These are phyloP conservation scores for Scatophagus argus DNA, from an alignment of 2,113 vertebrate genomes.

Conservation along the genomic window DNA sequence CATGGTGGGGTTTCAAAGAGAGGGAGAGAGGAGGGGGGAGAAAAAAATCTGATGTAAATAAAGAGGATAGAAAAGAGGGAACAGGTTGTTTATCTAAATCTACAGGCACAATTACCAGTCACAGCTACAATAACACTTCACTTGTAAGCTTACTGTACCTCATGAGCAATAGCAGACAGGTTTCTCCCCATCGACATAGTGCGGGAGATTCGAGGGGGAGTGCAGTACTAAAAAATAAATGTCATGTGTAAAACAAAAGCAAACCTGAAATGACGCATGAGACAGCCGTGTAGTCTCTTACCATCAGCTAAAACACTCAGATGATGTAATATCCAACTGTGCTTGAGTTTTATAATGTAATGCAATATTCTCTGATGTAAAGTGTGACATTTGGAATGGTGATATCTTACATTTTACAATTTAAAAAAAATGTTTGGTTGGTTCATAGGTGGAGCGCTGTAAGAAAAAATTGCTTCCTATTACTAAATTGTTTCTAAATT, in stretches of 20 bases:
- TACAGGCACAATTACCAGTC: constrained; percentile 11
- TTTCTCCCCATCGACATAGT: constrained; percentile 80
- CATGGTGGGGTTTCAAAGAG: not conserved
- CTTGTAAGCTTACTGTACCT: constrained; percentile 58
- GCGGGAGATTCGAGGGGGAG: constrained; percentile 77
- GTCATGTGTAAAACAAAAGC: constrained; percentile 45
- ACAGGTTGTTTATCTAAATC: not conserved
- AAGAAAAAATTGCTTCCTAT: constrained; percentile 31
- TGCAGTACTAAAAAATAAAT: constrained; percentile 76
- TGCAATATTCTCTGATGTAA: constrained; percentile 35
- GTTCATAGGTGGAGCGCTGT: not conserved
- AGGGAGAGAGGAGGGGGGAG: not conserved
- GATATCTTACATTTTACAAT: constrained; percentile 35
- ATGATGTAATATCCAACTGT: constrained; percentile 10
- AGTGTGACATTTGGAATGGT: constrained; percentile 55
- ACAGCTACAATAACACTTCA: constrained; percentile 12
- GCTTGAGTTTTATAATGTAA: constrained; percentile 31
- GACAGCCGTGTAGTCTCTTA: constrained; percentile 8
- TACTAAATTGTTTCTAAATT: not conserved
- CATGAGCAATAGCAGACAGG: constrained; percentile 76
- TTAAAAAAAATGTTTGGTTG: constrained; percentile 3
- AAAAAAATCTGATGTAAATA: not conserved
- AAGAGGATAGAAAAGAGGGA: not conserved
- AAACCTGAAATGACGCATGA: constrained; percentile 25
- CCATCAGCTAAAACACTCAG: constrained; percentile 1